Evolutionary conservation across 2,113 vertebrate species (phyloP), one percentile per base, ranked within the genome.

Genomic region (Pogona vitticeps): DNA sequence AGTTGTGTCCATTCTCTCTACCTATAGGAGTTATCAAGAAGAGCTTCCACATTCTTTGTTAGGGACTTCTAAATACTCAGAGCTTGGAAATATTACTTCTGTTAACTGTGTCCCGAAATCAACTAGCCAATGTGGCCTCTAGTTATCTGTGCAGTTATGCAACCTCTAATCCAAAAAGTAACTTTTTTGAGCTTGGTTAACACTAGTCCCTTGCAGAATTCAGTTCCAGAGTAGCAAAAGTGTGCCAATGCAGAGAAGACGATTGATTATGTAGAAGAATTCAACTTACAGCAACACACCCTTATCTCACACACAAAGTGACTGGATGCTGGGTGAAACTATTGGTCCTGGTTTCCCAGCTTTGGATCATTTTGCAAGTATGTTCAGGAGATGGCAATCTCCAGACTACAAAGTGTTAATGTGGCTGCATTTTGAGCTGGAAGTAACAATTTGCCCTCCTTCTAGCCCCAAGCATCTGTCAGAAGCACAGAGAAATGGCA

Each of bases 401-500:
- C 58, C 0, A 86, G 40, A n/a, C 90, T 94, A 88, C 91, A 92
- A 93, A 90, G 88, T 0, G 91, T 95, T 90, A 94, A 93, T 76
- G 89, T 70, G 59, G 0, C 88, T 67, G 89, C 14, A 9, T 86
- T 84, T 75, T 88, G 56, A 93, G 91, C 76, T 88, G 85, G 93
- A 91, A 93, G 91, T 89, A 17, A 88, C 88, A 81, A 91, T 93
- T 92, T 92, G 88, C 94, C 93, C 91, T 95, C 91, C 91, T 88
- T 95, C 92, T 91, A 8, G 88, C 92, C 94, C 95, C 94, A 95
- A 95, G 94, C 96, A 96, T 95, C 95, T 95, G 92, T 92, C 86
- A 87, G 85, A 88, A 89, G 92, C 40, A 88, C 90, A 88, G 94
- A 96, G 96, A 96, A 96, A 96, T 86, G 89, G 95, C 94, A 92